These are phyloP conservation scores for Choloepus hoffmanni DNA, from an alignment of 2,113 vertebrate species.

Conservation along the genomic window DNA sequence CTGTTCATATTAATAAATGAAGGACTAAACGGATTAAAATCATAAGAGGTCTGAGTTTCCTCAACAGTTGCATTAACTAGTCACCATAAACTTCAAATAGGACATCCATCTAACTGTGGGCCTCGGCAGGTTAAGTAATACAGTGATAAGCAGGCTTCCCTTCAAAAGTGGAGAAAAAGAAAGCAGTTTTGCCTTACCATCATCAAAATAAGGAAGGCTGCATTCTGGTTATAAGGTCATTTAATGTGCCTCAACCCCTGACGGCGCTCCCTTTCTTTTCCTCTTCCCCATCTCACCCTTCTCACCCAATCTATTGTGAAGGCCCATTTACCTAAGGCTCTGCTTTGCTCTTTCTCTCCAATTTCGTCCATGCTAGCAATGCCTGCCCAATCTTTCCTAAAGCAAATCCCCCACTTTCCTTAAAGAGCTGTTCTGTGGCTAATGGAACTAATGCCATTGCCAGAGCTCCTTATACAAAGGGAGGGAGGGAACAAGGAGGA, in stretches of 20 bases:
- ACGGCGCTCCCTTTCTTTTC: not conserved
- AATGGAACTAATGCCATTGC: not conserved
- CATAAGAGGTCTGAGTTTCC: not conserved
- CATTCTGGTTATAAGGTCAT: not conserved
- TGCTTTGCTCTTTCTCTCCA: not conserved
- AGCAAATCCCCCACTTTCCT: not conserved
- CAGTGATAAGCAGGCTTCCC: slow-evolving; percentile 1
- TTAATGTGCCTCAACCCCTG: not conserved
- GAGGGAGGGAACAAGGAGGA: not conserved
- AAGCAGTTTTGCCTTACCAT: not conserved
- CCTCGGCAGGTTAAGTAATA: not conserved
- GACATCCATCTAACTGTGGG: not conserved
- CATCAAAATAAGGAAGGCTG: not conserved
- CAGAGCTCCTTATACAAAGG: not conserved
- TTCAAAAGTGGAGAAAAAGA: not conserved
- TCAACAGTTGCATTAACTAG: not conserved
- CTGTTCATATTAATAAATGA: slow-evolving; percentile 38
- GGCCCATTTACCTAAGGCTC: not conserved
- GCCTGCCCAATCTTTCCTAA: not conserved
- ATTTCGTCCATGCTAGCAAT: not conserved
- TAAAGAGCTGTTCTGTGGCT: not conserved
- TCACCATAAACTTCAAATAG: not conserved
- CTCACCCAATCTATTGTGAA: not conserved
- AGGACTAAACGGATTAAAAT: not conserved
- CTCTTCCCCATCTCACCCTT: not conserved